These are phyloP conservation scores for Erannis defoliaria DNA, from an alignment of 2,888 invertebrate genomes.

Conservation along the genomic window DNA sequence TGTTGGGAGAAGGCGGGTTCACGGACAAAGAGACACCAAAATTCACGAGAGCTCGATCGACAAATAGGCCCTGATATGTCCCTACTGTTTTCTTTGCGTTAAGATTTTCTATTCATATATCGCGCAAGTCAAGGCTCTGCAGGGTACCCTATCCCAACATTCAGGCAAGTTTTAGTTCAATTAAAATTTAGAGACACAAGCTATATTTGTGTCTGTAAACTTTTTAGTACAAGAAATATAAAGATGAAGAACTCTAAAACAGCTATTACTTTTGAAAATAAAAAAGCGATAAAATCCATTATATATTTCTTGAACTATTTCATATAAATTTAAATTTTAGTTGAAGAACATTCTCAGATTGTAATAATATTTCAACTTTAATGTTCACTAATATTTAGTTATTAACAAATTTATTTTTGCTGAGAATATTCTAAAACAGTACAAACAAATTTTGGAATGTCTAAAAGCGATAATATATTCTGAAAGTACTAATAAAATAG, in stretches of 20 bases:
- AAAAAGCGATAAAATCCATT: neutral
- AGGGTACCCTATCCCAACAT: conserved; percentile 99
- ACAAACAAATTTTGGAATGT: neutral
- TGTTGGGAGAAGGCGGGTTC: conserved; percentile 84
- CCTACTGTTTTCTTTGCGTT: conserved; percentile 57
- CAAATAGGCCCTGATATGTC: conserved; percentile 54
- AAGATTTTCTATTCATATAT: conserved; percentile 43
- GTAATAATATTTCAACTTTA: neutral
- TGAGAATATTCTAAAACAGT: conserved; percentile 25
- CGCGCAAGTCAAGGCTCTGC: conserved; percentile 85
- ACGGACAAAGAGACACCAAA: conserved; percentile 63
- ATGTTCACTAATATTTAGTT: conserved; percentile 13
- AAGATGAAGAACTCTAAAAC: conserved; percentile 13
- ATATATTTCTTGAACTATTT: conserved; percentile 48
- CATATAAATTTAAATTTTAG: neutral
- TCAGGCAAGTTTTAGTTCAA: conserved; percentile 90
- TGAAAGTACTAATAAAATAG: conserved; percentile 1
- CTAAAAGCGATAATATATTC: conserved; percentile 19
- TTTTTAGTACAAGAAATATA: conserved; percentile 44
- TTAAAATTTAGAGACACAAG: conserved; percentile 68
- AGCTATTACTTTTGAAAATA: neutral
- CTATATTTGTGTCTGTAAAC: conserved; percentile 61
- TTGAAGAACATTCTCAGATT: conserved; percentile 24
- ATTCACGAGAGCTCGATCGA: conserved; percentile 38
- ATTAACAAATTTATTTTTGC: neutral